Base-by-base conservation (phyloP, 1,140 invertebrate species). In the Ptiloglossa arizonensis region DNA sequence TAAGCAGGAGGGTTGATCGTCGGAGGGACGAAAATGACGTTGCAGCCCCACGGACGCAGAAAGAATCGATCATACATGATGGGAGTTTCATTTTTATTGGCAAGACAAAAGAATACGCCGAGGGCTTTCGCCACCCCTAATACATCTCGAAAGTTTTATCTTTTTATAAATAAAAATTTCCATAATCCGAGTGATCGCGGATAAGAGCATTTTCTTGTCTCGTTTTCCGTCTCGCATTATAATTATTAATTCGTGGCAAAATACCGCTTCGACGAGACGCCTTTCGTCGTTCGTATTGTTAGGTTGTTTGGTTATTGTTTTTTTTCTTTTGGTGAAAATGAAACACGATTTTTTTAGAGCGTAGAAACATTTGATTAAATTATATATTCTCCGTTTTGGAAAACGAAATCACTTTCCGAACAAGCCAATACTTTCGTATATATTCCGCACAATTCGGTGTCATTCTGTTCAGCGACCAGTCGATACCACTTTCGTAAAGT, bases 41-140 rank as follows among this genome's bases (percentile, higher is more conserved):
- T 83, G 79, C 63, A 80, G 62, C 84, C 75, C 84, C 82, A 77
- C 66, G 85, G 57, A 83, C 66, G 81, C 86, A 85, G 81, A 87
- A 87, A 79, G 80, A 91, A 91, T 90, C 89, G 88, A 90, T 90
- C 89, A 91, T 90, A 90, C 88, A 82, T 88, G 88, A 90, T 90
- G 84, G 85, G 86, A 90, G 89, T 89, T 90, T 90, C 87, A 89
- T 88, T 90, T 89, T 91, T 90, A 90, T 90, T 90, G 88, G 86
- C 79, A 88, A 71, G 56, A 80, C 73, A 81, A 87, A 81, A 83
- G 83, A 86, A 85, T 81, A 68, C 56, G 80, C 66, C 81, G 80
- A 88, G 70, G 82, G 83, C 78, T 86, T 83, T 80, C 64, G 56
- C 81, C 46, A 22, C 62, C 56, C 71, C 48, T 59, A 22, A 19